Base-by-base conservation (phyloP, 2,888 invertebrate species). In the Dicranocentrus wangi region DNA sequence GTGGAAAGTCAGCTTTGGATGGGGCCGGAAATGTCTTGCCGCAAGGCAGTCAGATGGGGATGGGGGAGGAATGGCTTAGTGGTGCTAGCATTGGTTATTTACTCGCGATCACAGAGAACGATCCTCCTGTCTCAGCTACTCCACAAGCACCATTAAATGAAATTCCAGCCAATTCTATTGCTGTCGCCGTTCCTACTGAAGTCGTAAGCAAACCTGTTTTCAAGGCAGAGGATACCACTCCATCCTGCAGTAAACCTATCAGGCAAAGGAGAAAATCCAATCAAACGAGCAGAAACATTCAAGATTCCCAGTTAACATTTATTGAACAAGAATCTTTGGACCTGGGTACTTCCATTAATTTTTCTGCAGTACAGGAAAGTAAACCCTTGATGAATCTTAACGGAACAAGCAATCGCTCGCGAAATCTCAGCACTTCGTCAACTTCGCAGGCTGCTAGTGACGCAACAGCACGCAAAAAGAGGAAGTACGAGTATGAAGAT, bases 401-500 rank as follows among this genome's bases (percentile, higher is more conserved):
- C 17, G 60, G 81, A n/a, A 63, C 53, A n/a, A 27, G 32, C 7
- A 71, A 17, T 19, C 28, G 58, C 58, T 70, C 53, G 39, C 32
- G 75, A 10, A n/a, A 32, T 19, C 51, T 32, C 10, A 51, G 63
- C 3, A 17, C 70, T 5, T 1, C 66, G 2, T 32, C 75, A 10
- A 23, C 51, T 10, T 3, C n/a, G 66, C 61, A 82, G 69, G 61
- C 42, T 15, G 63, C 65, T 55, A 73, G 43, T 32, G 65, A 17
- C 21, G 19, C n/a, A 7, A 23, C 55, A 27, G 17, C 15, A 13
- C 39, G 68, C 43, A 80, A 58, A 47, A 79, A 66, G 2, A 60
- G 78, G n/a, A 86, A 86, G 47, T 86, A 85, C 53, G 82, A 85
- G 32, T 15, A 73, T 21, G 79, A 81, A n/a, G 84, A 83, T 17